Evolutionary conservation across 2,113 vertebrate genomes (phyloP).

Genomic region (Etia nguti): DNA sequence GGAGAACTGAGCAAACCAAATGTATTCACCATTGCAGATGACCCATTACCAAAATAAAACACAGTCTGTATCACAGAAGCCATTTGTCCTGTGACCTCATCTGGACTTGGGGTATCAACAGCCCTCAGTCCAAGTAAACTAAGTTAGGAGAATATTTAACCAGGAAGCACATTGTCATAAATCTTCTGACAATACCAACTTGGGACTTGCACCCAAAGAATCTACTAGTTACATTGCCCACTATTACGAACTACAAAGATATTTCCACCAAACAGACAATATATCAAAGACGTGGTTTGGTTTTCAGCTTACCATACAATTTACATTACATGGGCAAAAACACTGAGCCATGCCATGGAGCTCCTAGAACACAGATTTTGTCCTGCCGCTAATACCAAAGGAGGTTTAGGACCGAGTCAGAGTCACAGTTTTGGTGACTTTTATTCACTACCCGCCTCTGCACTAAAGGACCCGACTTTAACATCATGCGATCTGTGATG

Average conservation of each 20-base stretch:
- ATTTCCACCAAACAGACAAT: neutral
- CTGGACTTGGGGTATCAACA: neutral
- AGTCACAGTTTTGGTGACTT: neutral
- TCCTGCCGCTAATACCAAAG: neutral
- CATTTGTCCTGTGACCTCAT: neutral
- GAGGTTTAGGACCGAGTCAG: neutral
- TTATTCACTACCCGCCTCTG: neutral
- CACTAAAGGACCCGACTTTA: neutral
- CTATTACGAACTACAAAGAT: fast-evolving
- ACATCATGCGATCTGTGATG: neutral
- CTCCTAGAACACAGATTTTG: neutral
- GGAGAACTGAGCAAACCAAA: neutral
- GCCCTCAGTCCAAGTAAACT: neutral
- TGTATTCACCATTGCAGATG: neutral
- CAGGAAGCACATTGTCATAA: neutral
- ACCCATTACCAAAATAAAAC: neutral
- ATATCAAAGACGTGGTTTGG: neutral
- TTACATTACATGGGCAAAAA: neutral
- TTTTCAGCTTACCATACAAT: neutral
- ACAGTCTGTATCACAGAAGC: neutral
- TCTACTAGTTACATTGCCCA: neutral
- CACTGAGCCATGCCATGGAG: neutral
- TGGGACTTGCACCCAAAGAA: neutral
- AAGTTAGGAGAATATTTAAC: neutral
- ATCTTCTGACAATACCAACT: neutral